Base-by-base conservation (phyloP, 2,797 vertebrate genomes). In the Crax fasciolata region DNA sequence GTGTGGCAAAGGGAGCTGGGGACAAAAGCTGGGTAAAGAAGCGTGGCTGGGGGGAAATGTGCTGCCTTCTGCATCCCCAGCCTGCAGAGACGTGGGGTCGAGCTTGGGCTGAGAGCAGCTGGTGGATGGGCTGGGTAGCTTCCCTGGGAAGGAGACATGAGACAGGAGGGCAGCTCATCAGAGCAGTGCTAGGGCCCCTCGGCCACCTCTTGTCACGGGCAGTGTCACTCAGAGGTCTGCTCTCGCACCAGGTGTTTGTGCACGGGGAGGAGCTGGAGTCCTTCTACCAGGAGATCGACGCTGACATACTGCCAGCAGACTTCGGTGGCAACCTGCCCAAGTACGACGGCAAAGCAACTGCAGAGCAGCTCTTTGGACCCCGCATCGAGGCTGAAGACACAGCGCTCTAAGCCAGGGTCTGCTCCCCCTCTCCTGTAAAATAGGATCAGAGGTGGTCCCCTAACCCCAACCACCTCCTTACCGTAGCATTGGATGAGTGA, bases 261-360 rank as follows among this genome's bases (percentile, higher is more conserved):
- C 99, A 99, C 0, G 99, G 99, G 0, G 99, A 99, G 7, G 99
- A 99, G 94, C 98, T 99, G 87, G 98, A 98, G 8, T 90, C 77
- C 95, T 99, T 99, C 97, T 98, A 99, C 85, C 98, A 98, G 95
- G 99, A 99, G 85, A 99, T 99, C 0, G 98, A 99, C 0, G 97
- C 98, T 0, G 98, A 99, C 87, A 99, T 98, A 94, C 97, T 99
- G 93, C 99, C 99, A 0, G 95, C 98, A 39, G 99, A 99, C 91
- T 99, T 99, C 15, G 98, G 98, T 27, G 99, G 99, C 46, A 99
- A 98, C 43, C 97, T 98, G 52, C 97, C 98, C 13, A 98, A 98
- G 57, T 98, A 99, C 0, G 98, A 99, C 0, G 98, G 98, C 96
- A 99, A 98, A 96, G 98, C 97, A 10, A 97, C 98, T 0, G 98